Evolutionary conservation across 2,113 vertebrate genomes (phyloP), one percentile per base, ranked within the genome.

Genomic region (Elephas maximus): DNA sequence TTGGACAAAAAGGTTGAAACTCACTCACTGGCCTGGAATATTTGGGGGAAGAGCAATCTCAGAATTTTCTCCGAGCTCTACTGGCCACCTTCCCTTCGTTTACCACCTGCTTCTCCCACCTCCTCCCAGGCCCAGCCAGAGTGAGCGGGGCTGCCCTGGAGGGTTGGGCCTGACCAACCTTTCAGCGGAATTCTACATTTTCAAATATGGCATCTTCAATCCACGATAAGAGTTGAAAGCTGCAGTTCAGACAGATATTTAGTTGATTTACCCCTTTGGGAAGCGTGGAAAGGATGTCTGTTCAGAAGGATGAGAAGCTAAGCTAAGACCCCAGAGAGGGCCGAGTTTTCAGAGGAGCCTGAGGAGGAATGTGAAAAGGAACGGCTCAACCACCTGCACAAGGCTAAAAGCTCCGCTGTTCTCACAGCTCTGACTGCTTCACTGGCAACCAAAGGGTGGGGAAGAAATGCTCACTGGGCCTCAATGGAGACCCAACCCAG

Each of bases 91-190:
- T 60, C 53, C 78, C 18, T 37, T 4, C 17, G 6, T 17, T 83
- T 21, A 57, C 2, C 30, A 26, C 53, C 17, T 20, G 7, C 74
- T 37, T 76, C 77, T 57, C 60, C 45, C 67, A 69, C 67, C 14
- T 73, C 62, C 44, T 7, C 3, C 14, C 6, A 1, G n/a, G 63
- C 28, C 18, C 45, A 41, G 45, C 41, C 18, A 9, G 37, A 10
- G 2, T 30, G 44, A 28, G 26, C 0, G 18, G 21, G 33, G 28
- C 0, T 57, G 45, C 0, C 24, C 60, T 2, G 8, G 37, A 23
- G 14, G 37, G 51, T 14, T 0, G 5, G 76, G n/a, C 77, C 88
- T 41, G 37, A 41, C 73, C 30, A 0, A 1, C 0, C 0, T 21
- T 1, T 45, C 30, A 2, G 11, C 0, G 12, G 7, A 62, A 45